Base-by-base conservation (phyloP, 2,888 invertebrate species). In the Diaprepes abbreviatus region DNA sequence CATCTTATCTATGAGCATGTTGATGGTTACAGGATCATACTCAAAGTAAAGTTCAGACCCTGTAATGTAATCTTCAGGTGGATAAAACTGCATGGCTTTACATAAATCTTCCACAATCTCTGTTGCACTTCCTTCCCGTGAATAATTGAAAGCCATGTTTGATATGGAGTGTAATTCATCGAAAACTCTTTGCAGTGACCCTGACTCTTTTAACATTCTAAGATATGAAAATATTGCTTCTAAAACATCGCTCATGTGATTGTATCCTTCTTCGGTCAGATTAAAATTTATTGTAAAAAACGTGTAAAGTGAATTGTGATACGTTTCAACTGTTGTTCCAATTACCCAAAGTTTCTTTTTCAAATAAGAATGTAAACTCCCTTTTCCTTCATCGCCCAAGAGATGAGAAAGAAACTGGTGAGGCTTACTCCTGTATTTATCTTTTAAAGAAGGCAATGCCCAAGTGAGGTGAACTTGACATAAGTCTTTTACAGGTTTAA, bases 331-430 rank as follows among this genome's bases (percentile, higher is more conserved):
- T 74, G 88, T 88, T 50, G 94, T 87, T 5, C 89, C 89, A 4
- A 93, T 82, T 0, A 91, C 93, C 93, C 93, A 94, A 28, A 93
- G 89, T 80, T 90, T 92, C 78, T 90, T 90, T 66, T 91, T 88
- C 17, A 95, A 85, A 79, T 91, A 93, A 0, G 92, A 91, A 1
- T 93, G 88, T n/a, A 95, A 84, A 74, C 94, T 94, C 64, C 94
- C 94, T 77, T 90, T 89, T 0, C 96, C 96, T 83, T 97, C 95
- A 82, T 96, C 92, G 0, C 93, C 94, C 3, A 96, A 83, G n/a
- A 96, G 82, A 83, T 90, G 90, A 0, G 92, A 90, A 3, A 96
- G 83, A 79, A 93, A 93, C 74, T 91, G 89, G 71, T 92, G 88
- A 0, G 94, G 93, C 80, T 94, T 94, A 14, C 87, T 88, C 82